Conservation (phyloP, 2,888 invertebrate species). For the Thalpophila matura region DNA sequence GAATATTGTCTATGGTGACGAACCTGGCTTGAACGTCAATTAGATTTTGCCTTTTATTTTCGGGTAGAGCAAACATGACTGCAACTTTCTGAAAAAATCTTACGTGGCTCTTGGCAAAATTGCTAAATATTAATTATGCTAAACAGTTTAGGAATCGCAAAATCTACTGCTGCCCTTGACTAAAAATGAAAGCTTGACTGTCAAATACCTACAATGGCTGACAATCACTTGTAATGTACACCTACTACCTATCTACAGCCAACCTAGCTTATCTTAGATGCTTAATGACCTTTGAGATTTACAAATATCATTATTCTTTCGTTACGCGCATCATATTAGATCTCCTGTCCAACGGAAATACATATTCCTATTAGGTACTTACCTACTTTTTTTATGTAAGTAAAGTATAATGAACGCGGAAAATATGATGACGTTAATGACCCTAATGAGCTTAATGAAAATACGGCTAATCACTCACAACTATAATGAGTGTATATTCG, state of each 20-base stretch:
- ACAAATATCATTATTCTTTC: not conserved
- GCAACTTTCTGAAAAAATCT: not conserved
- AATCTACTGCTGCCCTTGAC: no score
- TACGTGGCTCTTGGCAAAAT: not conserved
- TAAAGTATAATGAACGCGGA: slow-evolving; percentile 2
- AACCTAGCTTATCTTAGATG: no score
- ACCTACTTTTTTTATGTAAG: not conserved
- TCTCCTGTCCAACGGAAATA: not conserved
- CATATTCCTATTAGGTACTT: not conserved
- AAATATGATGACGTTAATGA: slow-evolving; percentile 18
- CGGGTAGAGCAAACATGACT: no score
- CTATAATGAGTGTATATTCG: slow-evolving; percentile 22
- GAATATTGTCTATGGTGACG: slow-evolving; percentile 4
- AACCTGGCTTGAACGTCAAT: no score
- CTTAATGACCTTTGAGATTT: no score
- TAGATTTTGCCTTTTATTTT: no score
- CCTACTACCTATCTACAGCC: no score
- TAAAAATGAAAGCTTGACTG: not conserved
- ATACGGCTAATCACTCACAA: slow-evolving; percentile 6
- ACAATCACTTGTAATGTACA: no score
- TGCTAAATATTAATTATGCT: no score
- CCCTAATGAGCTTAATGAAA: slow-evolving; percentile 37
- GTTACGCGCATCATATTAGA: not conserved
- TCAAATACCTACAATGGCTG: not conserved
- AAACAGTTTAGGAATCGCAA: not conserved